A percentile compares a stretch with the other conserved stretches of the same genome.
These are phyloP conservation scores for Nasonovia ribisnigri DNA, from an alignment of 2,888 invertebrate species.

Conservation along the genomic window DNA sequence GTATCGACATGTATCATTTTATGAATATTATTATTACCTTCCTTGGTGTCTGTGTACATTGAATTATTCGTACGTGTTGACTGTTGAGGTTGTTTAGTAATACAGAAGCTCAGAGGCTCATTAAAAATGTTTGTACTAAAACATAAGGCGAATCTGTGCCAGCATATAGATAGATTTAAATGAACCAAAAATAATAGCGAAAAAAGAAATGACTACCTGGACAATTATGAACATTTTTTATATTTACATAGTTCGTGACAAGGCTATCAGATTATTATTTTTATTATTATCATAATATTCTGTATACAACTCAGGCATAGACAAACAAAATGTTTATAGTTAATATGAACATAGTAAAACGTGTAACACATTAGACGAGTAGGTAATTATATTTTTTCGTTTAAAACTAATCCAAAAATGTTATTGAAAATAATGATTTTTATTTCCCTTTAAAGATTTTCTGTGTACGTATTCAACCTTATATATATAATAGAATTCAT, in stretches of 20 bases:
- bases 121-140: too few species aligned
- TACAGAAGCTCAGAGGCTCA: too few species aligned
- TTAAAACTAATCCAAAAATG: neutral
- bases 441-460: neutral
- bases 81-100: too few species aligned
- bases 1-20: too few species aligned
- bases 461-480: neutral
- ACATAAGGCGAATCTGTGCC: too few species aligned
- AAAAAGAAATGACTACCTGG: too few species aligned
- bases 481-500: neutral
- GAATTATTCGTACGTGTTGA: too few species aligned
- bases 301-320: neutral
- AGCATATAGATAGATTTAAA: too few species aligned
- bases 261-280: neutral
- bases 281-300: neutral
- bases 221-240: neutral
- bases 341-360: neutral
- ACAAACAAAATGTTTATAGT: neutral
- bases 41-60: too few species aligned
- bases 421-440: neutral
- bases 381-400: neutral
- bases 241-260: neutral
- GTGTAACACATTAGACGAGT: neutral
- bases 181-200: too few species aligned
- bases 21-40: too few species aligned